Evolutionary conservation across 2,113 vertebrate species (phyloP).

Genomic region (Acanthochromis polyacanthus): DNA sequence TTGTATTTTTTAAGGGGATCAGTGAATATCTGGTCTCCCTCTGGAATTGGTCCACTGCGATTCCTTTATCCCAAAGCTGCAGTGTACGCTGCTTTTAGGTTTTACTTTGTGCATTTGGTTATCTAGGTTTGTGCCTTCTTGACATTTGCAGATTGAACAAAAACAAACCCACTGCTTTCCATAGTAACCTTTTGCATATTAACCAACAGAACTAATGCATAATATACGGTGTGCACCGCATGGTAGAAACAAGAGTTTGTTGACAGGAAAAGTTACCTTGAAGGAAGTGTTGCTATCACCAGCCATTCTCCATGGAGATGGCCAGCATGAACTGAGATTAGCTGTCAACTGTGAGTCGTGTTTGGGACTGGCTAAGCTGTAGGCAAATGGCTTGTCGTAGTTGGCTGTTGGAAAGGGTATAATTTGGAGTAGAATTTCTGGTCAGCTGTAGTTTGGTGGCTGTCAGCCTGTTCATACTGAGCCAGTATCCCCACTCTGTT

Average conservation of each 20-base stretch:
- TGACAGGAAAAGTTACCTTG: slow-evolving; percentile 9
- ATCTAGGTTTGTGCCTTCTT: not conserved
- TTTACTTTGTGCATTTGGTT: not conserved
- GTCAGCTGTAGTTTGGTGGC: slow-evolving; percentile 23
- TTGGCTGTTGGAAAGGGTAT: slow-evolving; percentile 32
- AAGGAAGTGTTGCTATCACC: slow-evolving; percentile 31
- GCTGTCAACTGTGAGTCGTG: slow-evolving; percentile 36
- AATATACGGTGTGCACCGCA: not conserved
- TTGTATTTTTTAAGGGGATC: not conserved
- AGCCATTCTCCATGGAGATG: slow-evolving; percentile 21
- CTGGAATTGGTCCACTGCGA: not conserved
- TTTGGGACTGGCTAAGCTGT: slow-evolving; percentile 24
- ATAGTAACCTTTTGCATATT: not conserved
- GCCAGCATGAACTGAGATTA: slow-evolving; percentile 29
- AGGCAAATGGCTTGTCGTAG: slow-evolving; percentile 46
- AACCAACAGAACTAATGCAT: not conserved
- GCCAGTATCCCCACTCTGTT: slow-evolving; percentile 10
- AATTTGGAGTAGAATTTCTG: slow-evolving; percentile 22
- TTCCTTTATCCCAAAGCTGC: not conserved
- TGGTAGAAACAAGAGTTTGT: not conserved
- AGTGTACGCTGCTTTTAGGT: not conserved
- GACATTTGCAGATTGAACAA: not conserved
- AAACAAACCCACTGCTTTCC: not conserved
- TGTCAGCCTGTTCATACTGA: slow-evolving; percentile 22
- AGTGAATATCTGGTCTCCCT: not conserved